Percentiles rank a stretch among this genome's conserved stretches.
phyloP scores from a whole-genome alignment of 2,113 vertebrate species.

The Grus americana region DNA sequence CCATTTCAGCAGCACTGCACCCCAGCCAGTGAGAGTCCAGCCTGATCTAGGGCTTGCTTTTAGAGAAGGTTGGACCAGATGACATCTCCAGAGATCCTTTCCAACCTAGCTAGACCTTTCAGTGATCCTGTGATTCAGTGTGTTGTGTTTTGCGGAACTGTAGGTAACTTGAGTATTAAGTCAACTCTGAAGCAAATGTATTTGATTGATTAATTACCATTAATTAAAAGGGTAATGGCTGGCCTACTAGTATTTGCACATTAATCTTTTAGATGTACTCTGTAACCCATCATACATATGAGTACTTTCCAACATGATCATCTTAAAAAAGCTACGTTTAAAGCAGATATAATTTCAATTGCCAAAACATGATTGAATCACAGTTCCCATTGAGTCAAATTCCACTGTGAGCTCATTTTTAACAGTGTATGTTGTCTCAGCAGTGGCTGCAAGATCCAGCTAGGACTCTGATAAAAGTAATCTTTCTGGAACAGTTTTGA shows the following conservation, averaged over 20 bases:
- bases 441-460: neutral
- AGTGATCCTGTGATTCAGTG: neutral
- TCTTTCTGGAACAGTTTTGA: neutral
- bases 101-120: neutral
- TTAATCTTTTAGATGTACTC: neutral
- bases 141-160: neutral
- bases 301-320: neutral
- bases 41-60: neutral
- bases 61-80: neutral
- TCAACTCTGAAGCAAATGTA: neutral
- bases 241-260: neutral
- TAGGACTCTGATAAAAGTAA: neutral
- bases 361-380: neutral
- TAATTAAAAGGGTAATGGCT: neutral
- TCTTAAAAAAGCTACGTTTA: neutral
- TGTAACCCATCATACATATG: too few species aligned
- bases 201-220: neutral
- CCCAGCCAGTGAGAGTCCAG: neutral
- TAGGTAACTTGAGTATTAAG: neutral
- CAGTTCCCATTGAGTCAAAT: neutral
- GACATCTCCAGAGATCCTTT: neutral
- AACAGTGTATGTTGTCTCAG: neutral
- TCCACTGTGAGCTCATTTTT: neutral
- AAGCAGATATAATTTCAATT: neutral
- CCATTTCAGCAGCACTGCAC: accelerated